phyloP scores from a whole-genome alignment of 2,797 vertebrate species.

The Tachyglossus aculeatus region DNA sequence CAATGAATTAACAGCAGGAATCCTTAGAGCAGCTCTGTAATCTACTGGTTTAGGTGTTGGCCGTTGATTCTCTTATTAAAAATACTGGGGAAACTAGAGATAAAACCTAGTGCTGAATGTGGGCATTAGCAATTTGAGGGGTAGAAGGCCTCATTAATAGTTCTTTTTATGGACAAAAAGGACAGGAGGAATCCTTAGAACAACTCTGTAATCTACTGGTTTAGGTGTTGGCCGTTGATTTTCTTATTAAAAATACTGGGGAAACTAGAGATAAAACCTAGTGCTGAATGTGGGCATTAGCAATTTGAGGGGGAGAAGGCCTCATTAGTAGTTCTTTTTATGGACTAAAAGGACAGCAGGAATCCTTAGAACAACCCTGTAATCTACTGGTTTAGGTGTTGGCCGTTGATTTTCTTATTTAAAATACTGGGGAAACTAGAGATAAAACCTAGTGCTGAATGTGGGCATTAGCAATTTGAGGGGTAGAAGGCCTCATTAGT shows the following conservation, averaged over 20 bases:
- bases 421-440: accelerated
- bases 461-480: background rate
- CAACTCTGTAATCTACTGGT: background rate
- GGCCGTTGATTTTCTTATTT: background rate
- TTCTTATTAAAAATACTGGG: background rate
- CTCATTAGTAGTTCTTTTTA: too few species aligned
- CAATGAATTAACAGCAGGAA: too few species aligned
- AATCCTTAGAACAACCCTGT: accelerated
- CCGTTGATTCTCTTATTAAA: background rate
- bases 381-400: background rate
- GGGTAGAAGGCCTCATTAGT: too few species aligned
- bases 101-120: accelerated
- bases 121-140: background rate
- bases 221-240: background rate
- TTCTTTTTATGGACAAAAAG: too few species aligned
- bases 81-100: accelerated
- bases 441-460: accelerated
- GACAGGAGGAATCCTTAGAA: too few species aligned
- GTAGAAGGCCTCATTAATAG: too few species aligned
- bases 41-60: background rate
- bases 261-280: accelerated
- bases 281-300: background rate
- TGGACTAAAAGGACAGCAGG: too few species aligned
- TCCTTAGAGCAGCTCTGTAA: accelerated
- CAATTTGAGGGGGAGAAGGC: too few species aligned